These are phyloP conservation scores for Acrocera orbiculus DNA, from an alignment of 2,888 invertebrate genomes.

Conservation along the genomic window DNA sequence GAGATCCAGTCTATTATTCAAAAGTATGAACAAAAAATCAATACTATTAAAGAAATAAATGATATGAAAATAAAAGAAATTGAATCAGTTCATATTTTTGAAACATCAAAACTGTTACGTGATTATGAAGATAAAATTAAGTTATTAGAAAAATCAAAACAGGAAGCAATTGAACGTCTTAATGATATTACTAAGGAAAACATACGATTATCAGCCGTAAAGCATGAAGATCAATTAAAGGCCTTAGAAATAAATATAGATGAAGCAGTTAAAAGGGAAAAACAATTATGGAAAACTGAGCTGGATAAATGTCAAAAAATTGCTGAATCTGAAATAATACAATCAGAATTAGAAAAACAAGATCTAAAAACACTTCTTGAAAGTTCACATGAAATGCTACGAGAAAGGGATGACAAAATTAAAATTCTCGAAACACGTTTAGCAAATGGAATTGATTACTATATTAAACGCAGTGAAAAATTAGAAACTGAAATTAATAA, in stretches of 20 bases:
- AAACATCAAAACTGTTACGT: conserved; percentile 10
- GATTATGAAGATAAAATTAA: conserved; percentile 10
- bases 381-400: conserved; percentile 29
- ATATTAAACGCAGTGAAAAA: conserved; percentile 25
- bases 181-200: conserved; percentile 28
- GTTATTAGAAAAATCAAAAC: conserved; percentile 5
- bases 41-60: conserved; percentile 12
- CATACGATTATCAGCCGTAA: conserved; percentile 24
- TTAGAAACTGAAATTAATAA: conserved; percentile 28
- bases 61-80: conserved; percentile 15
- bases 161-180: conserved; percentile 24
- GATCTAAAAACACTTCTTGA: conserved; percentile 28
- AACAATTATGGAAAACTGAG: conserved; percentile 32
- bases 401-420: conserved; percentile 27
- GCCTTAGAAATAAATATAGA: conserved; percentile 31
- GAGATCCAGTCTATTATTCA: conserved; percentile 19
- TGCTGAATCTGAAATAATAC: conserved; percentile 36
- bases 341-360: conserved; percentile 36
- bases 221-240: conserved; percentile 31
- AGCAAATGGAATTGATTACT: conserved; percentile 28
- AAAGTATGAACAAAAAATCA: conserved; percentile 13
- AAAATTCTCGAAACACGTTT: conserved; percentile 27
- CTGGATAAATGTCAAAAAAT: conserved; percentile 37
- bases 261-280: conserved; percentile 30
- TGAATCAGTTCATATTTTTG: conserved; percentile 12